Conservation (phyloP, 2,113 vertebrate genomes). For the Dunckerocampus dactyliophorus region DNA sequence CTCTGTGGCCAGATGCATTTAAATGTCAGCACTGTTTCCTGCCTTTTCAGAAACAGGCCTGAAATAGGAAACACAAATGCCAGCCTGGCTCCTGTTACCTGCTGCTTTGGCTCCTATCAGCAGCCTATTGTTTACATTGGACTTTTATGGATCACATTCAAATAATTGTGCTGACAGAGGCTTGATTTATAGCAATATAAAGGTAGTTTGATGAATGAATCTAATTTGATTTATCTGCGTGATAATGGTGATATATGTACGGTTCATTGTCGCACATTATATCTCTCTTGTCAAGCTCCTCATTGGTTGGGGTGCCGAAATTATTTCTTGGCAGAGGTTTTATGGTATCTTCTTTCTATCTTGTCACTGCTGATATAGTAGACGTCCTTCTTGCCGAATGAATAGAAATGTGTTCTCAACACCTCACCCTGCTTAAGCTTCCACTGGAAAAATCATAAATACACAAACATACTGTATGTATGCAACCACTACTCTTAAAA, state of each 20-base stretch:
- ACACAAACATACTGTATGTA: not conserved
- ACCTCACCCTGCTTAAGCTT: not conserved
- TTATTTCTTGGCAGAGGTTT: conserved; percentile 18
- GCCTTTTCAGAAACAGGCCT: conserved; percentile 61
- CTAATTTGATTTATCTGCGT: conserved; percentile 45
- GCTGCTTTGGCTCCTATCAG: conserved; percentile 32
- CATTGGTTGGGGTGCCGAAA: conserved; percentile 2
- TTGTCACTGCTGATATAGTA: conserved; percentile 10
- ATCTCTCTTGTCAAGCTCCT: conserved; percentile 30
- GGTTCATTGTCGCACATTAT: conserved; percentile 23
- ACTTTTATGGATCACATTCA: conserved; percentile 44
- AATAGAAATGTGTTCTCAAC: conserved; percentile 13
- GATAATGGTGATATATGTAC: conserved; percentile 40
- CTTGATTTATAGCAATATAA: conserved; percentile 44
- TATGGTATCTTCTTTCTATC: conserved; percentile 12
- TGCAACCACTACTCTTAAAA: not conserved
- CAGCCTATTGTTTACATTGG: conserved; percentile 45
- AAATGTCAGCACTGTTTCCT: conserved; percentile 71
- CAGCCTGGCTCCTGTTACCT: conserved; percentile 56
- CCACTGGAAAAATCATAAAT: not conserved
- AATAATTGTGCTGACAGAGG: conserved; percentile 31
- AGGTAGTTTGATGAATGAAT: conserved; percentile 47
- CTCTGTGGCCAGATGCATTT: conserved; percentile 68
- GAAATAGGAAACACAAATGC: conserved; percentile 68
- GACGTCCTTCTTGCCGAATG: conserved; percentile 1